Evolutionary conservation across 2,888 invertebrate genomes (phyloP).

Genomic region (Acanthosepion pharaonis): DNA sequence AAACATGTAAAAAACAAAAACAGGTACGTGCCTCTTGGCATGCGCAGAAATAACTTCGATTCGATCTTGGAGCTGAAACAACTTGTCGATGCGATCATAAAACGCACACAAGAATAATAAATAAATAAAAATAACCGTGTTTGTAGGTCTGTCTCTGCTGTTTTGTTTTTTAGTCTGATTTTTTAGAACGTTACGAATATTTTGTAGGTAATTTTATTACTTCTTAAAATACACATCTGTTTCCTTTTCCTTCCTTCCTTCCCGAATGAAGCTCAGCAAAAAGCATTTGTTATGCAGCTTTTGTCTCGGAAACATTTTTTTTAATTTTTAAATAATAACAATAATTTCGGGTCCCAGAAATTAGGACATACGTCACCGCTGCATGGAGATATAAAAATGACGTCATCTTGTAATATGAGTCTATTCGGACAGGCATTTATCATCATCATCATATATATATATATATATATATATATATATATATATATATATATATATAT

Average conservation of each 20-base stretch:
- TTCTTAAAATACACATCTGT: neutral
- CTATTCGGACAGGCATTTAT: too few relatives aligned
- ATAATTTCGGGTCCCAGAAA: neutral
- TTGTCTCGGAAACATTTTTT: neutral
- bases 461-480: slow-evolving; percentile 46
- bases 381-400: neutral
- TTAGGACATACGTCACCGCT: neutral
- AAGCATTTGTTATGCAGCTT: neutral
- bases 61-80: too few relatives aligned
- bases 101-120: too few relatives aligned
- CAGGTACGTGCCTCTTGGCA: too few relatives aligned
- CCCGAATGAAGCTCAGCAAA: neutral
- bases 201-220: neutral
- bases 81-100: too few relatives aligned
- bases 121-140: too few relatives aligned
- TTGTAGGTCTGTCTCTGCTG: too few relatives aligned
- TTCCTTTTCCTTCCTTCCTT: neutral
- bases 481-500: slow-evolving; percentile 46
- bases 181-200: neutral
- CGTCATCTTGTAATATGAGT: neutral
- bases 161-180: neutral
- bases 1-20: too few relatives aligned
- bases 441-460: too few relatives aligned
- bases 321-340: neutral
- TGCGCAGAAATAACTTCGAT: too few relatives aligned